Percentiles rank a stretch among this genome's conserved stretches.
Evolutionary conservation across 1,140 invertebrate species (phyloP).

Genomic region (Calliopsis andreniformis): DNA sequence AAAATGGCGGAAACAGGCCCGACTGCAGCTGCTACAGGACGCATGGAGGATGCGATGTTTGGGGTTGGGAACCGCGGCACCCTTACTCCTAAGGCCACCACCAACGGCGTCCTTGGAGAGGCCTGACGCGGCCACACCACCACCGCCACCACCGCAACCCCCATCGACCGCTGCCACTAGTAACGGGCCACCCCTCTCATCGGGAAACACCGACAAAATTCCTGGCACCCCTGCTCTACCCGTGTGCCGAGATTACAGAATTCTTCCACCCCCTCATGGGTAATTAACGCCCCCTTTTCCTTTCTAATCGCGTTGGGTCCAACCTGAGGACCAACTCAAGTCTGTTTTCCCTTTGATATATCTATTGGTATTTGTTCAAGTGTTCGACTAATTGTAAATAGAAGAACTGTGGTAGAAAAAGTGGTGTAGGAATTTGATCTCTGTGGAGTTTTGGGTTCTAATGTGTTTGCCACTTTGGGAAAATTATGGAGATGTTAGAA

Average conservation of each 20-base stretch:
- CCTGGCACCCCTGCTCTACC: constrained; percentile 64
- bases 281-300: constrained; percentile 33
- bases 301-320: neutral
- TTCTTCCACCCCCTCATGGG: constrained; percentile 73
- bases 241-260: constrained; percentile 76
- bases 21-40: constrained; percentile 92
- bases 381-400: too few species aligned
- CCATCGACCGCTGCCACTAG: constrained; percentile 50
- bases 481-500: too few species aligned
- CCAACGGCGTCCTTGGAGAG: constrained; percentile 69
- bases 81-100: constrained; percentile 78
- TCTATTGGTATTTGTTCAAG: too few species aligned
- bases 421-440: too few species aligned
- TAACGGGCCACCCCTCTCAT: constrained; percentile 39
- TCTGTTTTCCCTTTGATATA: too few species aligned
- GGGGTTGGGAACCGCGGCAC: constrained; percentile 84
- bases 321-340: too few species aligned
- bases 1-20: constrained; percentile 93
- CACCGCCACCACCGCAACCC: constrained; percentile 62
- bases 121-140: constrained; percentile 61
- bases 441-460: too few species aligned
- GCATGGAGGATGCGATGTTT: constrained; percentile 94
- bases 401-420: too few species aligned
- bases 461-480: too few species aligned
- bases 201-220: constrained; percentile 61